Evolutionary conservation across 2,888 invertebrate genomes (phyloP).

Genomic region (Fabriciana adippe): DNA sequence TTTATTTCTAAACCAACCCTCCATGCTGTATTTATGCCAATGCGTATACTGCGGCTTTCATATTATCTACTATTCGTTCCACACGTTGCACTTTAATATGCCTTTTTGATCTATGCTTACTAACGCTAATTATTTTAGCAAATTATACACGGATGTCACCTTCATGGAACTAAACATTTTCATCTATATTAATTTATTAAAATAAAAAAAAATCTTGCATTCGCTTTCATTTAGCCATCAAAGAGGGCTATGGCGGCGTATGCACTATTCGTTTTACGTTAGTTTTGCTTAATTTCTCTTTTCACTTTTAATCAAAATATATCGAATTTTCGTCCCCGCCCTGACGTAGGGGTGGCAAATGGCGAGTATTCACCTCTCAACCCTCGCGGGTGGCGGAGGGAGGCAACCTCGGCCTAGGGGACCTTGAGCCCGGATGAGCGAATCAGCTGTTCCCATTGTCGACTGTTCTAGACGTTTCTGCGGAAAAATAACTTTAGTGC

Average conservation of each 20-base stretch:
- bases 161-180: no score
- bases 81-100: not conserved
- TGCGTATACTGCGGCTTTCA: constrained; percentile 14
- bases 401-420: constrained; percentile 48
- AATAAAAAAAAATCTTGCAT: no score
- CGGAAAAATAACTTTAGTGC: constrained; percentile 28
- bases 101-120: not conserved
- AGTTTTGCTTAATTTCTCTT: constrained; percentile 26
- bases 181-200: no score
- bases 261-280: constrained; percentile 4
- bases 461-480: constrained; percentile 35
- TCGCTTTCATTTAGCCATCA: no score
- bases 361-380: constrained; percentile 29
- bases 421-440: constrained; percentile 62
- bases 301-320: constrained; percentile 36
- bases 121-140: not conserved
- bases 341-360: constrained; percentile 12
- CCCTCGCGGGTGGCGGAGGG: constrained; percentile 39
- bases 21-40: not conserved
- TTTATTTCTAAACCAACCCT: not conserved
- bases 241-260: not conserved
- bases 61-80: not conserved
- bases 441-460: constrained; percentile 71
- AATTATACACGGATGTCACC: not conserved
- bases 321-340: constrained; percentile 38